These are phyloP conservation scores for Hemistola chrysoprasaria DNA, from an alignment of 2,888 invertebrate genomes.

Conservation along the genomic window DNA sequence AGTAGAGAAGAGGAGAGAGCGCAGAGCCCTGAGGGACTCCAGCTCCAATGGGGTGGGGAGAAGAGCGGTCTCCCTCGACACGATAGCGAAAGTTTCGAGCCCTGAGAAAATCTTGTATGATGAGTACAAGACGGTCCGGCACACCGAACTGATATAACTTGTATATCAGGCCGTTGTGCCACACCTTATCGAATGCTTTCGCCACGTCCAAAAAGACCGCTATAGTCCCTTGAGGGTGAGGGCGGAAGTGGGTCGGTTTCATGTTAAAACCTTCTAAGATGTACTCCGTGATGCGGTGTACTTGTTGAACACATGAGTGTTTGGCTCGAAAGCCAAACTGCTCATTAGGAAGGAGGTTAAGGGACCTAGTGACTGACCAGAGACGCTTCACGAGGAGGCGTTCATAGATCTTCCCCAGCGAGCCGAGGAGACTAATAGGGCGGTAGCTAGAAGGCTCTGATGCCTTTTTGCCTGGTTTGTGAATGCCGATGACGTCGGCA, in stretches of 20 bases:
- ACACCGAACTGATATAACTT: conserved; percentile 8
- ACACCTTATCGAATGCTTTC: conserved; percentile 13
- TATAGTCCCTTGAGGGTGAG: too few species aligned
- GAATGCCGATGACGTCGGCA: conserved; percentile 19
- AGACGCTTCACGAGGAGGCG: background rate
- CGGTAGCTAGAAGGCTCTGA: conserved; percentile 6
- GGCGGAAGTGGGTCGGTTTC: too few species aligned
- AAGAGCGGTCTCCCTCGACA: background rate
- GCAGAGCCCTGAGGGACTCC: background rate
- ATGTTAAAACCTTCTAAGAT: conserved; percentile 6
- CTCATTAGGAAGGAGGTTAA: conserved; percentile 10
- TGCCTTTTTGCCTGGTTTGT: conserved; percentile 3
- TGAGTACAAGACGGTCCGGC: conserved; percentile 5
- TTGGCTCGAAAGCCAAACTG: conserved; percentile 22
- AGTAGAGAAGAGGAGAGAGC: background rate
- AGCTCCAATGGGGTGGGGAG: background rate
- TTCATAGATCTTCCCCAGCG: conserved; percentile 13
- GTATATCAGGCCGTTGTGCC: conserved; percentile 13
- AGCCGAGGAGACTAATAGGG: conserved; percentile 12
- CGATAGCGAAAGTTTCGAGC: background rate
- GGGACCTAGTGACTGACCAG: background rate
- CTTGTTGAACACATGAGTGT: conserved; percentile 14
- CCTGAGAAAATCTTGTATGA: background rate
- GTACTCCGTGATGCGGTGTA: conserved; percentile 20
- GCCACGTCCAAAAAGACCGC: too few species aligned